A percentile compares a stretch with the other conserved stretches of the same genome.
Conservation (phyloP, 2,797 vertebrate species). For the Gastrophryne carolinensis region DNA sequence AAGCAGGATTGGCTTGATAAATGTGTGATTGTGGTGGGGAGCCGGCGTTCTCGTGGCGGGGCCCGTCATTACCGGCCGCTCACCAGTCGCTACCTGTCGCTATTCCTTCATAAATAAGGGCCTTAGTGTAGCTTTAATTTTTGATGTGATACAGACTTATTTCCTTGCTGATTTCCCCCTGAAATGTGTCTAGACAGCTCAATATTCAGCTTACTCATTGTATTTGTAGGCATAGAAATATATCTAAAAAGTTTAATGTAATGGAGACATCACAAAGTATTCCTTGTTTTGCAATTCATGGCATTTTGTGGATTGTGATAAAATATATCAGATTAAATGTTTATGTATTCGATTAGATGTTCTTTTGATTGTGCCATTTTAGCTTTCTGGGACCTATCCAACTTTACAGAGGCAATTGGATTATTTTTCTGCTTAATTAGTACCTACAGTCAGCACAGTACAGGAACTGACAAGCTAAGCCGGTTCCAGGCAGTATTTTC, state of each 20-base stretch:
- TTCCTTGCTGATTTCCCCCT: no score
- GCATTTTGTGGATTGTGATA: not conserved
- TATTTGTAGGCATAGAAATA: no score
- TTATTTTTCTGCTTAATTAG: conserved; percentile 27
- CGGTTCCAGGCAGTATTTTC: conserved; percentile 20
- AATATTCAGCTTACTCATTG: no score
- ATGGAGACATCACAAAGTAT: not conserved
- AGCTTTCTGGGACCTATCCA: conserved; percentile 11
- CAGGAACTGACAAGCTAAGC: conserved; percentile 16
- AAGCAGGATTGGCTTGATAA: no score
- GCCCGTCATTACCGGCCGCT: no score
- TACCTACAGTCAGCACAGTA: not conserved
- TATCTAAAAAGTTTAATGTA: not conserved
- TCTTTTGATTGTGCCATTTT: conserved; percentile 9
- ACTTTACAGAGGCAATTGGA: conserved; percentile 18
- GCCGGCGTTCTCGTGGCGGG: no score
- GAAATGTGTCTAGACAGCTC: no score
- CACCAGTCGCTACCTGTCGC: no score
- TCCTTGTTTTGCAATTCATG: not conserved
- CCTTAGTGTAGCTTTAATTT: no score
- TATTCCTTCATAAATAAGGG: no score
- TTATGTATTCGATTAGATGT: conserved; percentile 37
- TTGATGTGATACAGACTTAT: no score
- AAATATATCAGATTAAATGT: conserved; percentile 36
- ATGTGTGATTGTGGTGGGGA: no score